phyloP scores from a whole-genome alignment of 2,113 vertebrate genomes.

The Archilochus colubris region DNA sequence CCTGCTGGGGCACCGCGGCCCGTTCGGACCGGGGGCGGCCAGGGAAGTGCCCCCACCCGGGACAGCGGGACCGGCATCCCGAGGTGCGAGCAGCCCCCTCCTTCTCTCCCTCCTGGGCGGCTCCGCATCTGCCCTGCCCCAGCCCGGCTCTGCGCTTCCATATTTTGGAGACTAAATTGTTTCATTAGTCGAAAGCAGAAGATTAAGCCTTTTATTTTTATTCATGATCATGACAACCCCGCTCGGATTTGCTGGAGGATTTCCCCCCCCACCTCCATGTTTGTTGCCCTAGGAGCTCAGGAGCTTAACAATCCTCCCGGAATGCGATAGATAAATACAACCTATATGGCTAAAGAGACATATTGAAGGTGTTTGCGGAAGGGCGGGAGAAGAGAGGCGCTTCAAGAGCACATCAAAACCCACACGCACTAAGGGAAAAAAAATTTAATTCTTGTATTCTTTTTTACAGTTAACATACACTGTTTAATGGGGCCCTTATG shows the following conservation, averaged over 20 bases:
- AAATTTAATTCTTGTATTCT: neutral
- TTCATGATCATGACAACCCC: conserved; percentile 19
- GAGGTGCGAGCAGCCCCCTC: neutral
- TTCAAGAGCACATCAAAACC: neutral
- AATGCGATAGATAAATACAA: conserved; percentile 39
- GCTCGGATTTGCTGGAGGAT: conserved; percentile 43
- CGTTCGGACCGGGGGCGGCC: neutral
- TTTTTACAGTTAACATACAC: neutral
- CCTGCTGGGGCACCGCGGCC: neutral
- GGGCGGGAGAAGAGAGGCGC: neutral
- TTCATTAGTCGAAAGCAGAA: conserved; percentile 7
- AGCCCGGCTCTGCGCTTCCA: neutral
- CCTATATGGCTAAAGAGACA: neutral
- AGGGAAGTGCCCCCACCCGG: neutral
- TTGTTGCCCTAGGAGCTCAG: conserved; percentile 51
- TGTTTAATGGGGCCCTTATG: neutral
- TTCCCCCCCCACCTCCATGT: neutral
- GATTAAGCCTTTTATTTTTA: conserved; percentile 44
- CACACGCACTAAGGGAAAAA: neutral
- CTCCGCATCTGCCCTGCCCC: neutral
- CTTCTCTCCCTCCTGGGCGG: neutral
- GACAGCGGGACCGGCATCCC: neutral
- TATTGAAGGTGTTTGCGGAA: neutral
- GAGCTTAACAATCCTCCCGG: conserved; percentile 33
- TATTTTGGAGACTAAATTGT: neutral